Evolutionary conservation across 2,888 invertebrate genomes (phyloP).

Genomic region (Troides oblongomaculatus): DNA sequence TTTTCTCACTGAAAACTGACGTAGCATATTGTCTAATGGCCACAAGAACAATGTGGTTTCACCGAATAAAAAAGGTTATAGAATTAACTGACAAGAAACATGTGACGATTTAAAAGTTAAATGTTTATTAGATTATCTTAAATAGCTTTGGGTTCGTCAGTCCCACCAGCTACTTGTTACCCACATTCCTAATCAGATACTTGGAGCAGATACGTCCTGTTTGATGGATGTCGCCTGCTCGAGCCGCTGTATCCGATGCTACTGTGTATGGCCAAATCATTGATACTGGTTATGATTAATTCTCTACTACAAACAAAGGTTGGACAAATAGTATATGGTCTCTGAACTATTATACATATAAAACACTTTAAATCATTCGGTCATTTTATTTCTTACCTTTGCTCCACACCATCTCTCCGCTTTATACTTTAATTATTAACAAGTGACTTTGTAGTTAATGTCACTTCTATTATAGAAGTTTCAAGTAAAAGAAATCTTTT

Average conservation of each 20-base stretch:
- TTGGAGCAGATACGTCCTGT: slow-evolving; percentile 16
- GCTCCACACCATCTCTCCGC: not conserved
- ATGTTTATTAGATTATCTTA: slow-evolving; percentile 10
- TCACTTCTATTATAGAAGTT: too few relatives aligned
- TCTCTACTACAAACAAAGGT: slow-evolving; percentile 9
- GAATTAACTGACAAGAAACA: not conserved
- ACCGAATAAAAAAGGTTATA: too few relatives aligned
- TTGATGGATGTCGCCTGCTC: slow-evolving; percentile 27
- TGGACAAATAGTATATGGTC: not conserved
- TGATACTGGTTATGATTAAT: slow-evolving; percentile 21
- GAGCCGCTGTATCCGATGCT: slow-evolving; percentile 26
- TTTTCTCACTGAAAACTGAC: too few relatives aligned
- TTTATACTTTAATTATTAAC: not conserved
- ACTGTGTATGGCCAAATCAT: slow-evolving; percentile 27
- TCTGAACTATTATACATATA: not conserved
- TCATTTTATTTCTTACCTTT: not conserved
- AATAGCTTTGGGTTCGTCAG: slow-evolving; percentile 11
- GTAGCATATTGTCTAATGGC: too few relatives aligned
- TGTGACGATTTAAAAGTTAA: not conserved
- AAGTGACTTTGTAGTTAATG: too few relatives aligned
- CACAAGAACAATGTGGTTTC: too few relatives aligned
- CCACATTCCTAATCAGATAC: slow-evolving; percentile 28
- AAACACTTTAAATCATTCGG: not conserved
- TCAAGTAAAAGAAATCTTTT: too few relatives aligned
- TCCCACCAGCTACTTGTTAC: slow-evolving; percentile 23